Evolutionary conservation across 1,140 invertebrate species (phyloP).

Genomic region (Sarcophaga bullata): DNA sequence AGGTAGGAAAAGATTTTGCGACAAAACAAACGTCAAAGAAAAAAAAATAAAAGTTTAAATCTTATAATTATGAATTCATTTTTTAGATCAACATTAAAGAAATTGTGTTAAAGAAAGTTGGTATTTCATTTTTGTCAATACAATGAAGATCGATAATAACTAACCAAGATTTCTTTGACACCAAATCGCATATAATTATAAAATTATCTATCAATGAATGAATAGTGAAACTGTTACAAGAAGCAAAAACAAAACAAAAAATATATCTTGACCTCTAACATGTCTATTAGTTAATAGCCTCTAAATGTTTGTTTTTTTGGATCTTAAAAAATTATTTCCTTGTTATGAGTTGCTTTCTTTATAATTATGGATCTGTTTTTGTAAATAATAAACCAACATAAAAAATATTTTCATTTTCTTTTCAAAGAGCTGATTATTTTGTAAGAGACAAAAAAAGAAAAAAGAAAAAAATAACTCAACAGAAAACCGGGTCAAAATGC

Average conservation of each 20-base stretch:
- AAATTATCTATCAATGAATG: neutral
- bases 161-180: neutral
- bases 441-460: too few species aligned
- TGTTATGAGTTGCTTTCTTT: neutral
- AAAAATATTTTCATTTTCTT: neutral
- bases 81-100: neutral
- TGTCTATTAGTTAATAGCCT: constrained; percentile 25
- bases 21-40: neutral
- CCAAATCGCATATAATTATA: neutral
- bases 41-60: too few species aligned
- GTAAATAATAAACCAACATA: neutral
- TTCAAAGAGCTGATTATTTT: neutral
- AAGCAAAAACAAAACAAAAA: too few species aligned
- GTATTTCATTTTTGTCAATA: too few species aligned
- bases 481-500: neutral
- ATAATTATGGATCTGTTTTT: neutral
- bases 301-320: neutral
- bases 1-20: too few species aligned
- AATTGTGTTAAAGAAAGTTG: constrained; percentile 16
- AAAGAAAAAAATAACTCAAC: neutral
- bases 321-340: neutral
- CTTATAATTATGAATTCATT: neutral
- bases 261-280: neutral
- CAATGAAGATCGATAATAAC: too few species aligned
- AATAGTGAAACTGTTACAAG: too few species aligned